Percentiles rank a stretch among this genome's conserved stretches.
These are phyloP conservation scores for Spea hammondii DNA, from an alignment of 2,797 vertebrate species.

Conservation along the genomic window DNA sequence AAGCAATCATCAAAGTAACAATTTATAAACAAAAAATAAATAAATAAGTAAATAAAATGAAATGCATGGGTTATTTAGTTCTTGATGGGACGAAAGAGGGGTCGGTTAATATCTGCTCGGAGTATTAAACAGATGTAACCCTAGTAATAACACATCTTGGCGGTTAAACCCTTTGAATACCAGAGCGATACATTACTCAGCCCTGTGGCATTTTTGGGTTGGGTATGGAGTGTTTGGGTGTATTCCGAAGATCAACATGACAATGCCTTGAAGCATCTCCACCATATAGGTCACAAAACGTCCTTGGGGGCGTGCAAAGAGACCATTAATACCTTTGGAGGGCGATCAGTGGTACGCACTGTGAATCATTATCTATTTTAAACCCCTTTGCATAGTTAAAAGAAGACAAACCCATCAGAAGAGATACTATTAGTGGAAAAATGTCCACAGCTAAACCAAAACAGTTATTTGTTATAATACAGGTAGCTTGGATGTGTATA, in stretches of 20 bases:
- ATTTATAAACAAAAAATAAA: constrained; percentile 14
- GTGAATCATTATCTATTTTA: constrained; percentile 46
- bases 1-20: constrained; percentile 1
- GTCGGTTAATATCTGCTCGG: too few species aligned
- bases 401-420: constrained; percentile 4
- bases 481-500: too few species aligned
- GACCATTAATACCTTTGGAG: constrained; percentile 47
- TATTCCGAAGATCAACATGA: constrained; percentile 25
- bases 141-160: not conserved
- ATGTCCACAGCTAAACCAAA: not conserved
- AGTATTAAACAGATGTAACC: not conserved
- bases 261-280: constrained; percentile 28
- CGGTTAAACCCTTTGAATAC: constrained; percentile 2
- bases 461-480: not conserved
- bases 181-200: too few species aligned
- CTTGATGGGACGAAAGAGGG: not conserved
- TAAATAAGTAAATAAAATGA: constrained; percentile 23
- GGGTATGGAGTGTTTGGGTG: constrained; percentile 18
- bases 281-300: constrained; percentile 28
- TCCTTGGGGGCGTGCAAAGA: constrained; percentile 48
- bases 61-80: not conserved
- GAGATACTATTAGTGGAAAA: not conserved
- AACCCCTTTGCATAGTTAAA: constrained; percentile 43
- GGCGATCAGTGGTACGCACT: constrained; percentile 28
- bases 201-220: too few species aligned